Evolutionary conservation across 2,797 vertebrate species (phyloP), one percentile per base, ranked within the genome.

Genomic region (Micromesistius poutassou): DNA sequence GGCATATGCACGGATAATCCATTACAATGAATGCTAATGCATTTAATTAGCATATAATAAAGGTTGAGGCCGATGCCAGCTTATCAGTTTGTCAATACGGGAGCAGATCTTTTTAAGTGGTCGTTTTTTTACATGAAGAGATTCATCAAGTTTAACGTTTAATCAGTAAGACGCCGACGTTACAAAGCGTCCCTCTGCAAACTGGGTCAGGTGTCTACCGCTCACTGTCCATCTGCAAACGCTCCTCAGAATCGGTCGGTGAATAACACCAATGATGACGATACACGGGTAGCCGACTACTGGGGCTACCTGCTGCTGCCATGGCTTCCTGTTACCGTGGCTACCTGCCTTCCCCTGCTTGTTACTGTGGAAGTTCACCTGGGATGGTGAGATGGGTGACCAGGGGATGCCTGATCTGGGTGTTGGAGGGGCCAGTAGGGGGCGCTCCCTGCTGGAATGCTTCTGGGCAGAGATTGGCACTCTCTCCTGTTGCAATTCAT

Each of bases 11-110:
- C n/a, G 12, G 62, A 66, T 66, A 66, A 66, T 28, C 62, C 25
- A 66, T 66, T 28, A 66, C 62, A 25, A 66, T 66, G 25, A 28
- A 66, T 66, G 62, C 62, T 66, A 66, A 66, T 66, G 62, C n/a
- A 66, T 28, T 28, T 25, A 2, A 66, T 66, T 66, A 28, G 62
- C 62, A 66, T 66, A 25, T 66, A 25, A 66, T 66, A 28, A 66
- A 66, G 25, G 62, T 66, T 25, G 12, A 66, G 62, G 62, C 62
- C 62, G 25, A 72, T 31, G 30, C 71, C 71, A 35, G 30, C 25
- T 28, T 74, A 40, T 28, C 73, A 14, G 25, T 74, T 74, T 42
- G 28, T 66, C 62, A 66, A 66, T 66, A 28, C 62, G n/a, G 10
- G 62, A 66, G n/a, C 25, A 66, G 62, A 66, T 66, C 62, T 66